Evolutionary conservation across 2,797 vertebrate species (phyloP), one percentile per base, ranked within the genome.

Genomic region (Champsocephalus esox): DNA sequence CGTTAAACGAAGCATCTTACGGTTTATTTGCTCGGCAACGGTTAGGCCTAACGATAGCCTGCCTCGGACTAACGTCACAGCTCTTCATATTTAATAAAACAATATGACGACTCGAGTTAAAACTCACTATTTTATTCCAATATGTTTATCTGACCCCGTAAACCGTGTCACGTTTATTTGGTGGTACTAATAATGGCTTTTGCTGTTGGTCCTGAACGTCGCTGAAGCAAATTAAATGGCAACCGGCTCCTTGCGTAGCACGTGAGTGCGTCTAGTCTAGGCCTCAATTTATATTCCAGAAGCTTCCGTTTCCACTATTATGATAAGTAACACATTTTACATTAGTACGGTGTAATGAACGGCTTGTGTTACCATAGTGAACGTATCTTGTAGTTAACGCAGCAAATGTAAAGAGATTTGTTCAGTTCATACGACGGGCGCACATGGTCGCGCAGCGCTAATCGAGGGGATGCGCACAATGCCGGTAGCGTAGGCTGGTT

Each of bases 361-460:
- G 0, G 1, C 3, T 2, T 38, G 2, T 44, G 3, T 1, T 1
- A 1, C 1, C 1, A 0, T 4, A 0, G 2, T 4, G 0, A 2
- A 16, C 1, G 2, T 3, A 1, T 17, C 0, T 8, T 2, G 0
- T 13, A 3, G 8, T 12, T 16, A 1, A 3, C 0, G 3, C 0
- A 5, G 19, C 1, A 4, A 9, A 43, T 50, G 9, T 5, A 1
- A 21, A 16, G 0, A 6, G 1, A 7, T 43, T 51, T 12, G 2
- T 48, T 38, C 10, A 12, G 28, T 21, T 51, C 9, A 10, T 10
- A 4, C 7, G n/a, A 32, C 0, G 1, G 10, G 54, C 70, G 83
- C 88, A 90, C 88, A 90, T 90, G 88, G 85, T 51, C 72, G 61
- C 2, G 56, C 57, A 12, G 9, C 3, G 14, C 12, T n/a, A 57